Conservation (phyloP, 2,797 vertebrate genomes). For the Macrochelys suwanniensis region DNA sequence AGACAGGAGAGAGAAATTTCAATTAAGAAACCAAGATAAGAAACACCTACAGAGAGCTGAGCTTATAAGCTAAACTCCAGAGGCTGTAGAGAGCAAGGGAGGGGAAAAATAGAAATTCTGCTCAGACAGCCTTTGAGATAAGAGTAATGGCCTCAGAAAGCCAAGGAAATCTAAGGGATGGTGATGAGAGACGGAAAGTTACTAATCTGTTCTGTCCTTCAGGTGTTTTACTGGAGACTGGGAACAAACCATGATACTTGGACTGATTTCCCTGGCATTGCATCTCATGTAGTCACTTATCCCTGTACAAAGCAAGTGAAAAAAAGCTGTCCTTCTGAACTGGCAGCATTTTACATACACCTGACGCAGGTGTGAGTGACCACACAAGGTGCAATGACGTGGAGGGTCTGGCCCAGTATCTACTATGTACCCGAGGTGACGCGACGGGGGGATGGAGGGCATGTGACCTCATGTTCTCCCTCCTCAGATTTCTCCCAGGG, state of each 20-base stretch:
- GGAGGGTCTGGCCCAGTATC: not conserved
- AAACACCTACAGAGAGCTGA: conserved; percentile 18
- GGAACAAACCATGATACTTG: not conserved
- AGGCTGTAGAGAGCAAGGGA: conserved; percentile 18
- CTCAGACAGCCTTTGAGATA: conserved; percentile 49
- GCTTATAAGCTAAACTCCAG: conserved; percentile 3
- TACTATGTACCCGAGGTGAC: not conserved
- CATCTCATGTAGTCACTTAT: not conserved
- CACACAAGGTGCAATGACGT: not conserved
- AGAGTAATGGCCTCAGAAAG: conserved; percentile 49
- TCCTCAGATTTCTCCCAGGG: no score
- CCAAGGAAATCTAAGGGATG: not conserved
- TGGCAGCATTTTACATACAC: not conserved
- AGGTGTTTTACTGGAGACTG: not conserved
- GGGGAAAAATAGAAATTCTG: conserved; percentile 24
- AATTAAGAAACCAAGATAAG: conserved; percentile 55
- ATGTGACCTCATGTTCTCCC: no score
- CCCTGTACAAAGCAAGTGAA: not conserved
- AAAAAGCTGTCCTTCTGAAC: not conserved
- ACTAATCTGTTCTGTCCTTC: conserved; percentile 19
- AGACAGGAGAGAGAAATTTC: conserved; percentile 12
- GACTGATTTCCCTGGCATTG: not conserved
- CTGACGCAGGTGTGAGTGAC: not conserved
- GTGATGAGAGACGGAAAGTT: not conserved
- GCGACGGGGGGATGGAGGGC: no score